Conservation (phyloP, 1,140 invertebrate genomes). For the Atopsyche davidsoni region DNA sequence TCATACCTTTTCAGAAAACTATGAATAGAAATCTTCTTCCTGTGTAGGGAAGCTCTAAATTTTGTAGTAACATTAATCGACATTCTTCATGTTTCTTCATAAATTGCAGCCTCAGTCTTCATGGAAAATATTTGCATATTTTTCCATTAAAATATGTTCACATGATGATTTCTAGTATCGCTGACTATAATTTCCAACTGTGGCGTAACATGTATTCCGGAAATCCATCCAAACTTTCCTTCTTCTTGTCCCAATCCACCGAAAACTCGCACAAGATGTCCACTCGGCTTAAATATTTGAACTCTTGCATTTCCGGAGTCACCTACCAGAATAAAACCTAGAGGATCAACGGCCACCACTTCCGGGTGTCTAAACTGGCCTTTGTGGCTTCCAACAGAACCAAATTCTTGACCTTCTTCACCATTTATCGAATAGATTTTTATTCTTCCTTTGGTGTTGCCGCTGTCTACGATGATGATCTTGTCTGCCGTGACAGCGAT, state of each 20-base stretch:
- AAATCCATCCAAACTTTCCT: conserved; percentile 64
- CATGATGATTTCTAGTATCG: conserved; percentile 63
- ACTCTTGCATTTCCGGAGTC: conserved; percentile 72
- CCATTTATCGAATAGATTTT: conserved; percentile 53
- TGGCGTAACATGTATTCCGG: conserved; percentile 59
- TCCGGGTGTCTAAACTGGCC: conserved; percentile 63
- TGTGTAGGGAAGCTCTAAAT: too few species aligned
- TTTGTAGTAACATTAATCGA: too few species aligned
- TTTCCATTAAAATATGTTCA: conserved; percentile 58
- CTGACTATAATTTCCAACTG: conserved; percentile 62
- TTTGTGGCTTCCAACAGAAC: conserved; percentile 53
- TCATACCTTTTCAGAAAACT: too few species aligned
- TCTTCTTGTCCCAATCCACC: conserved; percentile 53
- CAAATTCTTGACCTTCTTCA: conserved; percentile 50
- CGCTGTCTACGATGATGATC: conserved; percentile 58
- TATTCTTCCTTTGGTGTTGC: conserved; percentile 59
- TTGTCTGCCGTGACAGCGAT: conserved; percentile 54
- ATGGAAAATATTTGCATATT: background rate
- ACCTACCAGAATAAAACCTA: conserved; percentile 69
- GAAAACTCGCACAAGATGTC: conserved; percentile 57
- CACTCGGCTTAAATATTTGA: conserved; percentile 64
- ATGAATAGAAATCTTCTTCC: too few species aligned
- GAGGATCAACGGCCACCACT: conserved; percentile 60
- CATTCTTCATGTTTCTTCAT: too few species aligned
- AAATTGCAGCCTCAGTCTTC: too few species aligned